A percentile compares a stretch with the other conserved stretches of the same genome.
Conservation (phyloP, 2,113 vertebrate genomes). For the Vidua macroura region DNA sequence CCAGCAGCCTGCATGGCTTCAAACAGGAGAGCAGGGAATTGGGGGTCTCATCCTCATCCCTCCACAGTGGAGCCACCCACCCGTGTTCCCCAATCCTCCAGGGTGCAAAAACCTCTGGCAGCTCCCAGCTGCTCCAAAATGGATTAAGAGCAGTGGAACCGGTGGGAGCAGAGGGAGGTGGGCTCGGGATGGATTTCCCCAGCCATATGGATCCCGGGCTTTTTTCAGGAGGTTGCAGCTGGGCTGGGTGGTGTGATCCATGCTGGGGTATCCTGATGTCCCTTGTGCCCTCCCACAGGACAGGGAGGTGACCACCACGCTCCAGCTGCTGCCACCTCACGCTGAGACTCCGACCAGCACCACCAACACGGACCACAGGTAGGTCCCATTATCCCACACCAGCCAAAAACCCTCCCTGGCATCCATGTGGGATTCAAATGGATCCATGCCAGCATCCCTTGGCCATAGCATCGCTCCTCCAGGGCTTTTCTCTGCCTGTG, state of each 20-base stretch:
- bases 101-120: neutral
- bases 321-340: neutral
- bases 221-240: neutral
- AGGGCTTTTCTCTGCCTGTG: rapidly evolving
- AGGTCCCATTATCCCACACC: neutral
- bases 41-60: neutral
- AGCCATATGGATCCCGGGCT: rapidly evolving
- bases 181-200: neutral
- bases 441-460: rapidly evolving
- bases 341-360: neutral
- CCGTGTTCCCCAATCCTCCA: rapidly evolving
- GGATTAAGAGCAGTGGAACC: neutral
- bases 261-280: neutral
- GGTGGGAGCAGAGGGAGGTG: neutral
- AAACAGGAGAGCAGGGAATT: neutral
- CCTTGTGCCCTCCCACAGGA: neutral
- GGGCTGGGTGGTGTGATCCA: neutral
- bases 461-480: rapidly evolving
- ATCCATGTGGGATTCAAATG: rapidly evolving
- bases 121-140: neutral
- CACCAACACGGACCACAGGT: neutral
- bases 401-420: neutral
- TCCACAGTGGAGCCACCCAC: neutral
- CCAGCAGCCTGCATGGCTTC: neutral
- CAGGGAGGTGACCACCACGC: neutral